phyloP scores from a whole-genome alignment of 2,888 invertebrate species.

The Cryptosula pallasiana region DNA sequence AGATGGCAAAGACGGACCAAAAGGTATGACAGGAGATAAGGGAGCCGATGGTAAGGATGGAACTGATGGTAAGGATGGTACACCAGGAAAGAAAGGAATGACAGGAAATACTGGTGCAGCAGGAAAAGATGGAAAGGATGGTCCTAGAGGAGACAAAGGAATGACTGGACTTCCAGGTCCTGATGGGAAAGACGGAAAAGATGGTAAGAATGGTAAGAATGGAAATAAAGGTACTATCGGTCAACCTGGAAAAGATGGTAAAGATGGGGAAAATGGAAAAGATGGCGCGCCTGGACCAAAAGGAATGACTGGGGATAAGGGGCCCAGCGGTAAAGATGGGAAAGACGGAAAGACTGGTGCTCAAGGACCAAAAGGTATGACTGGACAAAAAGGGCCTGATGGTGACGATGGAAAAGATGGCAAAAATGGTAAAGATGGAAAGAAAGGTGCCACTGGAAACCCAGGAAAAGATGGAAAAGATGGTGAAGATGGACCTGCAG shows the following conservation, averaged over 20 bases:
- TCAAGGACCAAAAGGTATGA: neutral
- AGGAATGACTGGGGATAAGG: neutral
- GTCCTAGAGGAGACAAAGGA: neutral
- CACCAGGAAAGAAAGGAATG: constrained; percentile 1
- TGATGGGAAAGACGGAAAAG: neutral
- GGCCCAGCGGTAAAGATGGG: neutral
- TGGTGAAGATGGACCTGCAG: neutral
- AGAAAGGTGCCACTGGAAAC: neutral
- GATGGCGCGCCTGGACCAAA: neutral
- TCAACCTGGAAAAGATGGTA: neutral
- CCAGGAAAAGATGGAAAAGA: constrained; percentile 13
- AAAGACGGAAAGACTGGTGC: neutral
- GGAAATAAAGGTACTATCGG: neutral
- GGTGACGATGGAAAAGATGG: constrained; percentile 17
- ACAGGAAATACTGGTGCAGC: neutral
- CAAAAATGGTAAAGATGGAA: neutral
- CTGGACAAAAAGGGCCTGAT: neutral
- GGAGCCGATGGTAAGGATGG: neutral
- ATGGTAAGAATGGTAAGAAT: neutral
- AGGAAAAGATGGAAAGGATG: neutral
- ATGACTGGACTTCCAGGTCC: neutral
- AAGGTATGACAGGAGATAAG: neutral
- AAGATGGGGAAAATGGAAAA: neutral
- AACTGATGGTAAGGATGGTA: constrained; percentile 2
- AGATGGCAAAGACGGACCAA: neutral